Evolutionary conservation across 2,113 vertebrate genomes (phyloP), one percentile per base, ranked within the genome.

Genomic region (Syrmaticus mikado): DNA sequence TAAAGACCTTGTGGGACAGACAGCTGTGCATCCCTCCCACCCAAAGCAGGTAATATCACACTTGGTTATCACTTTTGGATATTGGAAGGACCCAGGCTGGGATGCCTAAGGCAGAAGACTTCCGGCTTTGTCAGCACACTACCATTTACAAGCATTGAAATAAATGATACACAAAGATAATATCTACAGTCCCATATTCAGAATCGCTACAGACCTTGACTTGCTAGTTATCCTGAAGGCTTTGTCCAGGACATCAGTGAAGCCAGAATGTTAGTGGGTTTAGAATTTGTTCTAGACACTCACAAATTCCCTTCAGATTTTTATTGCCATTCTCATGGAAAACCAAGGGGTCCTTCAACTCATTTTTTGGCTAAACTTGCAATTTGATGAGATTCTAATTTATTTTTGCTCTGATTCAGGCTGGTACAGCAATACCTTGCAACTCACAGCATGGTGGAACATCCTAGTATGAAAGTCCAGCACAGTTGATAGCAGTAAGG

Each of bases 331-430:
- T 85, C 10, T 48, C 18, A 3, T 61, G 80, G 64, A 22, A 24
- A 25, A 60, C 25, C 53, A 60, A 52, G 64, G 70, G 28, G 41
- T 92, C 58, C 6, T 86, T 91, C 13, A 14, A 19, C n/a, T 81
- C 1, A 0, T 32, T 72, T 89, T 88, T 83, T 82, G 16, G 61
- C 65, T 87, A 38, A 62, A 58, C n/a, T 81, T 82, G 43, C 21
- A 75, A 66, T 91, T 73, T 92, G 36, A 74, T 87, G 30, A 81
- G 89, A 83, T 81, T 70, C 25, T 62, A 16, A 71, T 65, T 64
- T 82, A 25, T 32, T 90, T 93, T 91, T 85, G 8, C 36, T 78
- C 43, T 57, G 67, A 13, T 85, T 91, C 5, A 27, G 30, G 13
- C 46, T 86, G 41, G 68, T 78, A 40, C 16, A 8, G 30, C 84